Conservation (phyloP, 2,888 invertebrate species). For the Desoria tigrina region DNA sequence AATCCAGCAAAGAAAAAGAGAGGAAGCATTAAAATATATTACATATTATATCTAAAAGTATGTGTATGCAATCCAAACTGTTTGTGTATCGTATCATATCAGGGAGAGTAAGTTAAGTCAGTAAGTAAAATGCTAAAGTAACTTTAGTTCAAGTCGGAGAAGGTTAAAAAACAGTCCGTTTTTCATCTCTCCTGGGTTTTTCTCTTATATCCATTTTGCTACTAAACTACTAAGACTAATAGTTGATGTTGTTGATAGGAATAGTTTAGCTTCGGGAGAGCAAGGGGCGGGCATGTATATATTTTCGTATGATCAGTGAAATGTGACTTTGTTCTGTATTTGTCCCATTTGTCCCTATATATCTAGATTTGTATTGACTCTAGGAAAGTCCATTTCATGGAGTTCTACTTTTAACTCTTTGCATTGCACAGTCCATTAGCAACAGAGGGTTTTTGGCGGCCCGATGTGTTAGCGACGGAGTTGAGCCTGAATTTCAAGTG, state of each 20-base stretch:
- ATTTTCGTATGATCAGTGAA: constrained; percentile 1
- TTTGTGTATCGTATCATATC: too few relatives aligned
- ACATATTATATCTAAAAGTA: too few relatives aligned
- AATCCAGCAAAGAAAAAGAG: too few relatives aligned
- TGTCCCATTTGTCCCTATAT: too few relatives aligned
- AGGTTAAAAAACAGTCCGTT: constrained; percentile 3
- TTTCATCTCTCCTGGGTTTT: background rate
- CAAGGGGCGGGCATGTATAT: background rate
- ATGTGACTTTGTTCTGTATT: too few relatives aligned
- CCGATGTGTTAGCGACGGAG: too few relatives aligned
- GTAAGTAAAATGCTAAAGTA: constrained; percentile 6
- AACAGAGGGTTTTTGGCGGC: background rate
- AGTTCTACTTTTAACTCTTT: constrained; percentile 19
- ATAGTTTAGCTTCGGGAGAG: too few relatives aligned
- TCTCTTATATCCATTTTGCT: background rate
- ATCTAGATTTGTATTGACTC: background rate
- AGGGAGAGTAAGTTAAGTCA: background rate
- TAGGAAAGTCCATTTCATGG: constrained; percentile 15
- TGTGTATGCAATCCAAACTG: too few relatives aligned
- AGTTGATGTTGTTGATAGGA: too few relatives aligned
- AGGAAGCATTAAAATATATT: too few relatives aligned
- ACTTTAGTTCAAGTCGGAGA: background rate
- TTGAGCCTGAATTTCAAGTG: too few relatives aligned
- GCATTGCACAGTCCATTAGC: constrained; percentile 18
- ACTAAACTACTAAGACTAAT: background rate